Evolutionary conservation across 2,888 invertebrate species (phyloP), one percentile per base, ranked within the genome.

Genomic region (Campaea margaritaria): DNA sequence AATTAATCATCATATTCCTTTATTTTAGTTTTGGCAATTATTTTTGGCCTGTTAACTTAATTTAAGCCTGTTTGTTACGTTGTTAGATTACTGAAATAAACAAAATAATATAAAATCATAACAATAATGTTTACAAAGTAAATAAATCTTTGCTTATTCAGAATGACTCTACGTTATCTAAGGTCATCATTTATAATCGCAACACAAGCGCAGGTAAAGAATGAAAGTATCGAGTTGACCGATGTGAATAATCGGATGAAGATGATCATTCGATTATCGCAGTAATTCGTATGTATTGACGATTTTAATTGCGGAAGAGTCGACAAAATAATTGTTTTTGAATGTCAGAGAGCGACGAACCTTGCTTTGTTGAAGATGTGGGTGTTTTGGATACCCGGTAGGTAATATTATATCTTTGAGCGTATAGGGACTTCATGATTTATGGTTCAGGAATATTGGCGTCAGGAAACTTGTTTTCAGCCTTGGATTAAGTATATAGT

Each of bases 161-260:
- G 31, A 31, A 31, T 31, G 0, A 31, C 31, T 31, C 31, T n/a
- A 4, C 10, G 36, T 10, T 52, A 52, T 21, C 14, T 44, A 41
- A 57, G 45, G 50, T 57, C 51, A 57, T n/a, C n/a, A n/a, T n/a
- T n/a, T n/a, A n/a, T 46, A 57, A 34, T 51, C 50, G 28, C 34
- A 14, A 21, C 49, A 50, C 36, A 21, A 21, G 5, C n/a, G 36
- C 38, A 47, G 5, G 12, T 16, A 38, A 38, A 21, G 12, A 47
- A 47, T 21, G 36, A 47, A 28, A 36, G 31, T 31, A 1, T 31
- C 36, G 36, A 21, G 45, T 31, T 13, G 14, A 14, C 38, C 12
- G 31, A 31, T 31, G 42, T 16, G 36, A 41, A 55, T 48, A 56
- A 58, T 48, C 47, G 46, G 41, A 52, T 28, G 47, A 53, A 31